These are phyloP conservation scores for Allophyes oxyacanthae DNA, from an alignment of 2,888 invertebrate genomes.

Conservation along the genomic window DNA sequence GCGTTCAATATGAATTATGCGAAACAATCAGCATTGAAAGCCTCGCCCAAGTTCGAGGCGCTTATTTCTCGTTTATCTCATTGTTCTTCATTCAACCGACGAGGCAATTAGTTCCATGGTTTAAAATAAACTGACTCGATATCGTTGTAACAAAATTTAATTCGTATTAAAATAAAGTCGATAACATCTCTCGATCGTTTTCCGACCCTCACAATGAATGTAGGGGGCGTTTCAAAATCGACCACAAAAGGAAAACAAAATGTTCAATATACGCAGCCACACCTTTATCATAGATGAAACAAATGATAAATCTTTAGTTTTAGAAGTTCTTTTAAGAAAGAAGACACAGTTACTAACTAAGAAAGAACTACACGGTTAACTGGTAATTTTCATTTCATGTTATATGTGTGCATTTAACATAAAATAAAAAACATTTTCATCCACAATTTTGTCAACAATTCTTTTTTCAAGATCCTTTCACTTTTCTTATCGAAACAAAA, in stretches of 20 bases:
- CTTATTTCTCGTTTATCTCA: conserved; percentile 68
- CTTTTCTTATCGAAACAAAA: no score
- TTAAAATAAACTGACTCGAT: conserved; percentile 69
- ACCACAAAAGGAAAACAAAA: conserved; percentile 72
- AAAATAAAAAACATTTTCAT: no score
- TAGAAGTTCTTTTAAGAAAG: conserved; percentile 21
- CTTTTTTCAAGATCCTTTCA: no score
- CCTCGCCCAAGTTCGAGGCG: conserved; percentile 60
- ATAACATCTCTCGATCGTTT: conserved; percentile 74
- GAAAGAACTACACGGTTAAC: not conserved
- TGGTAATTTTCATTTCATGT: not conserved
- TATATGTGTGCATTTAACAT: conserved; percentile 9
- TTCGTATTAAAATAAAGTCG: conserved; percentile 71
- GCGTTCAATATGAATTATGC: conserved; percentile 71
- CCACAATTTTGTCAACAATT: no score
- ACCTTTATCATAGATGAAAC: conserved; percentile 51
- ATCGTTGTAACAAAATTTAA: conserved; percentile 76
- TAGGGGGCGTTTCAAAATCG: conserved; percentile 71
- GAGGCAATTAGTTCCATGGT: conserved; percentile 74
- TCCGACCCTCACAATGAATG: conserved; percentile 65
- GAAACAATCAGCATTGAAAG: conserved; percentile 74
- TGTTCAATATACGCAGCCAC: conserved; percentile 55
- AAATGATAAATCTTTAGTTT: conserved; percentile 43
- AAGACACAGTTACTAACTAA: conserved; percentile 4
- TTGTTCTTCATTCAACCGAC: conserved; percentile 73